These are phyloP conservation scores for Drosophila orena DNA, from an alignment of 1,140 invertebrate species.

Conservation along the genomic window DNA sequence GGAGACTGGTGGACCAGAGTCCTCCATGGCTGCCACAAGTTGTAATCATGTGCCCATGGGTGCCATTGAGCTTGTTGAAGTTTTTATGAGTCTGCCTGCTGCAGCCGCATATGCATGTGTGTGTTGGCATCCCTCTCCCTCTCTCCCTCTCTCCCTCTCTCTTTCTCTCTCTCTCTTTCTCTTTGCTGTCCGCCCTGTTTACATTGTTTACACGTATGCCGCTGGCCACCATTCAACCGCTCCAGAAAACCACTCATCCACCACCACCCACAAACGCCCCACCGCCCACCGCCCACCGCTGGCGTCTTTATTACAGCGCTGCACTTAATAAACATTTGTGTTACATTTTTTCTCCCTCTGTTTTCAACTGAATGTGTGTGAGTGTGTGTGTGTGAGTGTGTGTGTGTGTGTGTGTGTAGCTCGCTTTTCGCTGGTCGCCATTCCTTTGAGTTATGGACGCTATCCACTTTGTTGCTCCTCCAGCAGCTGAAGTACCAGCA, in stretches of 20 bases:
- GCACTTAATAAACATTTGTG: slow-evolving; percentile 80
- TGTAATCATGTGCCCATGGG: slow-evolving; percentile 77
- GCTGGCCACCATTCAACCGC: slow-evolving; percentile 40
- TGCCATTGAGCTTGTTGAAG: slow-evolving; percentile 79
- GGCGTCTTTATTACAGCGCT: slow-evolving; percentile 77
- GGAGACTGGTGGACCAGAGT: slow-evolving; percentile 31
- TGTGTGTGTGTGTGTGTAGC: slow-evolving; percentile 13
- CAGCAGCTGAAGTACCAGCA: slow-evolving; percentile 9
- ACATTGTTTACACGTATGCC: slow-evolving; percentile 77
- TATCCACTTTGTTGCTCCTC: slow-evolving; percentile 51
- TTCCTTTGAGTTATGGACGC: slow-evolving; percentile 65
- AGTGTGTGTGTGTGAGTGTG: slow-evolving; percentile 20
- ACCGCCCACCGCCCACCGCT: slow-evolving; percentile 39
- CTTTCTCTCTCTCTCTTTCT: neutral
- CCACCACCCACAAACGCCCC: neutral
- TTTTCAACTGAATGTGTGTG: slow-evolving; percentile 2
- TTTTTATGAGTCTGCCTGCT: slow-evolving; percentile 77
- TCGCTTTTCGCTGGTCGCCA: slow-evolving; percentile 2
- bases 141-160: neutral
- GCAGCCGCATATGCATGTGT: slow-evolving; percentile 36
- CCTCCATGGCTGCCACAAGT: slow-evolving; percentile 65
- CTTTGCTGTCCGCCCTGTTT: slow-evolving; percentile 25
- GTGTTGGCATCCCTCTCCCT: neutral
- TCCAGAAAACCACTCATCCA: slow-evolving; percentile 2
- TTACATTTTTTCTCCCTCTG: slow-evolving; percentile 58